Base-by-base conservation (phyloP, 2,113 vertebrate genomes). In the Brachirus orientalis region DNA sequence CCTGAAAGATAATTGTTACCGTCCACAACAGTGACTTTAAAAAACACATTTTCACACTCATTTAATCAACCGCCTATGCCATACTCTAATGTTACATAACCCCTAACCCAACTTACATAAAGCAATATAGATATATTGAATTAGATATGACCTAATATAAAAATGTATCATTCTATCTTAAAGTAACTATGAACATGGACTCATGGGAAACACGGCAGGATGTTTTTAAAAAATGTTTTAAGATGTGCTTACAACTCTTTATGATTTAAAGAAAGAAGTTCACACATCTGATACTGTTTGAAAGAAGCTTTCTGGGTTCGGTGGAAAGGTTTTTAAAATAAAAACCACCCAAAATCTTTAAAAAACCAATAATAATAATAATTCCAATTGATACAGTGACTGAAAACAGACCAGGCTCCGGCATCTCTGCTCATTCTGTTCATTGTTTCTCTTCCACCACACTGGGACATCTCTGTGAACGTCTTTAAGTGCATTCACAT, bases 211-310 rank as follows among this genome's bases (percentile, higher is more conserved):
- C 59, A 18, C 45, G 68, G 47, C 52, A 48, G 53, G 67, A 33
- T 46, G 37, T 46, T 65, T n/a, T n/a, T n/a, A 69, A 58, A 47
- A 38, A 36, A 35, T 4, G 10, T 70, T 57, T 72, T 35, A 53
- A 59, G 10, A 44, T 14, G 38, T 11, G 65, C 66, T 43, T 8
- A 10, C 54, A 37, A 66, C 43, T 37, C 54, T 62, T 41, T 17
- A 54, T 66, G 33, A 37, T 67, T 72, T 3, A 52, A 69, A 57
- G 17, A 67, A 61, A 65, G 45, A 19, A 28, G 28, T 51, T 72
- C 17, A 28, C 20, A 38, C 44, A 54, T 55, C 44, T 41, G 51
- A 46, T 11, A 17, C 14, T 44, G 18, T 57, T 51, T 59, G 35
- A 60, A 55, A 38, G 18, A 10, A 3, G 8, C 12, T 44, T 65